Evolutionary conservation across 2,797 vertebrate genomes (phyloP).

Genomic region (Phaenicophaeus curvirostris): DNA sequence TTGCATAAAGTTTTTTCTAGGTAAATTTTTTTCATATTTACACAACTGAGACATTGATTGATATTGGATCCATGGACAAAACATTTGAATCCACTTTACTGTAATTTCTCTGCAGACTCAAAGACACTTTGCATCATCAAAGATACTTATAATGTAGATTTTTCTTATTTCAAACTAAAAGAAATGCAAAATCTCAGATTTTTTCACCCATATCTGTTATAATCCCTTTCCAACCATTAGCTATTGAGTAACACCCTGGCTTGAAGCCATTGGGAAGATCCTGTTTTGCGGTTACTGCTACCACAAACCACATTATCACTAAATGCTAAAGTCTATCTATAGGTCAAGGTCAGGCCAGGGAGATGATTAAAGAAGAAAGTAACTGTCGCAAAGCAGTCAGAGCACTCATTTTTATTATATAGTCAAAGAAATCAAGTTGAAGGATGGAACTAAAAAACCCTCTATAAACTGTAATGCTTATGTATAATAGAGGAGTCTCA

Average conservation of each 20-base stretch:
- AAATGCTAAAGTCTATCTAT: conserved; percentile 59
- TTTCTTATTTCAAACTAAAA: conserved; percentile 23
- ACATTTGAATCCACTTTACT: not conserved
- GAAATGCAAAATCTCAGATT: conserved; percentile 34
- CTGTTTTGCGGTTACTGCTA: conserved; percentile 76
- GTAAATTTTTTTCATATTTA: not conserved
- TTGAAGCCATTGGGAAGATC: conserved; percentile 77
- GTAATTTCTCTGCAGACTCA: not conserved
- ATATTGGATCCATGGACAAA: not conserved
- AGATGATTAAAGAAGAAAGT: not conserved
- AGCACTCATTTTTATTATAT: not conserved
- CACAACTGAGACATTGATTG: not conserved
- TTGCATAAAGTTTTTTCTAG: not conserved
- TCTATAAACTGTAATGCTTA: not conserved
- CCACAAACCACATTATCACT: conserved; percentile 80
- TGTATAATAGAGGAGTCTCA: not conserved
- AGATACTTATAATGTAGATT: not conserved
- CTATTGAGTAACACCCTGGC: conserved; percentile 55
- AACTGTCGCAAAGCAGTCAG: not conserved
- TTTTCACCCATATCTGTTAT: conserved; percentile 56
- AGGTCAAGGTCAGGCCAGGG: conserved; percentile 80
- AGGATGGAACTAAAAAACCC: not conserved
- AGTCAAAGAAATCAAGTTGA: not conserved
- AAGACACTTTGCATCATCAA: not conserved
- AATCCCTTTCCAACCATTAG: conserved; percentile 75